Percentiles rank a stretch among this genome's conserved stretches.
phyloP scores from a whole-genome alignment of 2,113 vertebrate genomes.

The Colossoma macropomum region DNA sequence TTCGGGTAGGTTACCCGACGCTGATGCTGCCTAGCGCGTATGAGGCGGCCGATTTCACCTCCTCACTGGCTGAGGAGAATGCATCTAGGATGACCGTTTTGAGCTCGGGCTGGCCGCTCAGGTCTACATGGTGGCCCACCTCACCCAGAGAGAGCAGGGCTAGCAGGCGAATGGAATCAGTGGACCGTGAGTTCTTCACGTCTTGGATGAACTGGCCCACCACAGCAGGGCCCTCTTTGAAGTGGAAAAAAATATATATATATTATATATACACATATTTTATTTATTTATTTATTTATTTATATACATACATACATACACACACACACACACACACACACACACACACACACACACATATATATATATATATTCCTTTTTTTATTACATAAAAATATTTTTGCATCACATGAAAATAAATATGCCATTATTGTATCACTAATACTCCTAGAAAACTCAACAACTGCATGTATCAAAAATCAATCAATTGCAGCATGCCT shows the following conservation, averaged over 20 bases:
- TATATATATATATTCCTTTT: too few relatives aligned
- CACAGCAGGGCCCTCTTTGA: slow-evolving; percentile 91
- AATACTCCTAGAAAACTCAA: too few relatives aligned
- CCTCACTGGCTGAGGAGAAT: slow-evolving; percentile 97
- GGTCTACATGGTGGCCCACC: slow-evolving; percentile 97
- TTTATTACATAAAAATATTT: too few relatives aligned
- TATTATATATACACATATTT: too few relatives aligned
- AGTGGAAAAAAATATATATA: neutral
- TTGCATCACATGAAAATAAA: too few relatives aligned
- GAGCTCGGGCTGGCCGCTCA: slow-evolving; percentile 95
- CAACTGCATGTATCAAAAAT: too few relatives aligned
- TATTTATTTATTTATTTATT: too few relatives aligned
- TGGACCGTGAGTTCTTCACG: slow-evolving; percentile 97
- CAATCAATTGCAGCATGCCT: too few relatives aligned
- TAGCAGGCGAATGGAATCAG: slow-evolving; percentile 95
- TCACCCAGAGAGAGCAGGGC: slow-evolving; percentile 95
- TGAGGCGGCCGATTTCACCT: slow-evolving; percentile 97
- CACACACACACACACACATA: too few relatives aligned
- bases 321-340: neutral
- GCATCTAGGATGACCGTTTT: slow-evolving; percentile 97
- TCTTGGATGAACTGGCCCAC: slow-evolving; percentile 99
- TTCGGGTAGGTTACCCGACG: slow-evolving; percentile 96
- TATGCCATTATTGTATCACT: too few relatives aligned
- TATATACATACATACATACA: neutral
- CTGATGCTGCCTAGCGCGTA: slow-evolving; percentile 97